Conservation (phyloP, 2,113 vertebrate genomes). For the Barnardius zonarius region DNA sequence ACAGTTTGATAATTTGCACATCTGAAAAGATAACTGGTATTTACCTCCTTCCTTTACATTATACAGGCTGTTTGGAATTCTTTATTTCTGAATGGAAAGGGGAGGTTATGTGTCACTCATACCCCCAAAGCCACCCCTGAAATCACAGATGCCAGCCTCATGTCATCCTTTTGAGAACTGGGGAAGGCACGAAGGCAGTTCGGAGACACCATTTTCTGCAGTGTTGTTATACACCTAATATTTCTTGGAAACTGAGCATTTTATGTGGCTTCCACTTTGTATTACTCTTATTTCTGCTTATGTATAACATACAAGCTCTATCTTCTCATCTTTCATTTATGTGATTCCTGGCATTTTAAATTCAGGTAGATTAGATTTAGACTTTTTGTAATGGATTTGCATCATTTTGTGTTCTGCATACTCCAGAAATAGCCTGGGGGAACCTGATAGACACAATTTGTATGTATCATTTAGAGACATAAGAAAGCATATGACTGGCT, state of each 20-base stretch:
- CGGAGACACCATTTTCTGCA: background rate
- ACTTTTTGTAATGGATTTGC: slow-evolving; percentile 40
- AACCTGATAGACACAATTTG: slow-evolving; percentile 15
- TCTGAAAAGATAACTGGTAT: background rate
- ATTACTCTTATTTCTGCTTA: background rate
- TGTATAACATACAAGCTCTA: background rate
- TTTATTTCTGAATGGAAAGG: background rate
- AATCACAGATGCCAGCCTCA: background rate
- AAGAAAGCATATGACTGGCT: slow-evolving; percentile 26
- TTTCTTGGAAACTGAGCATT: background rate
- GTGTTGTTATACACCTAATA: background rate
- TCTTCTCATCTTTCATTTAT: background rate
- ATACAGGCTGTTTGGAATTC: background rate
- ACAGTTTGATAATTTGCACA: background rate
- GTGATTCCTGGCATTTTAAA: slow-evolving; percentile 32
- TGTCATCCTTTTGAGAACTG: background rate
- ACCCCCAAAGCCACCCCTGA: background rate
- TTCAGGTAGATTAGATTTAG: slow-evolving; percentile 47
- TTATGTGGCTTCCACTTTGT: background rate
- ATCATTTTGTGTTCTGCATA: slow-evolving; percentile 6
- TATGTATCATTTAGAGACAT: slow-evolving; percentile 8
- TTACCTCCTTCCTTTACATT: background rate
- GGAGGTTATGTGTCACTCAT: background rate
- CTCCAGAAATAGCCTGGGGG: slow-evolving; percentile 10
- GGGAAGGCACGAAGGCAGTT: background rate